Evolutionary conservation across 1,140 invertebrate genomes (phyloP).

Genomic region (Sesamia nonagrioides): DNA sequence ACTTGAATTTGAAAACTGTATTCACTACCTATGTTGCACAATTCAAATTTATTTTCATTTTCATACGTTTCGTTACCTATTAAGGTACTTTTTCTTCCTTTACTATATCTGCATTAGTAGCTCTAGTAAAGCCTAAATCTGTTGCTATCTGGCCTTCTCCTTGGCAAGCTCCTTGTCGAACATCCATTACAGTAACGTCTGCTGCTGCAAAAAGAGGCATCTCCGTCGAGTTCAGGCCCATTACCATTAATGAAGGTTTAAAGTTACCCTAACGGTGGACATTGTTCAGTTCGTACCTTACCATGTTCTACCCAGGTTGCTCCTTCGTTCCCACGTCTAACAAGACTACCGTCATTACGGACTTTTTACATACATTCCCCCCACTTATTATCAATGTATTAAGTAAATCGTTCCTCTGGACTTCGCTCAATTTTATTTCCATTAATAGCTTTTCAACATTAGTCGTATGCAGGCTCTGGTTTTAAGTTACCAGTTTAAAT

Average conservation of each 20-base stretch:
- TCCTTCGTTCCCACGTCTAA: constrained; percentile 82
- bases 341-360: constrained; percentile 82
- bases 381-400: constrained; percentile 82
- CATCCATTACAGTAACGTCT: constrained; percentile 48
- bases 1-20: too few species aligned
- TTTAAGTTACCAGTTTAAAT: constrained; percentile 18
- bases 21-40: too few species aligned
- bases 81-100: too few species aligned
- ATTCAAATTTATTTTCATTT: too few species aligned
- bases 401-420: constrained; percentile 78
- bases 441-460: constrained; percentile 79
- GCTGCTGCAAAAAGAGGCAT: constrained; percentile 72
- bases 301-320: constrained; percentile 66
- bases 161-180: constrained; percentile 24
- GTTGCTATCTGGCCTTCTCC: not conserved
- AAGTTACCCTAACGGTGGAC: constrained; percentile 77
- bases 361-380: constrained; percentile 80
- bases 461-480: constrained; percentile 57
- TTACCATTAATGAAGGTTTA: constrained; percentile 79
- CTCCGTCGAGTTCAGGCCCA: constrained; percentile 71
- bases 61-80: too few species aligned
- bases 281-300: constrained; percentile 69
- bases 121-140: not conserved
- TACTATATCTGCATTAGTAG: not conserved
- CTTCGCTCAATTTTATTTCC: constrained; percentile 78